Percentiles rank a stretch among this genome's conserved stretches.
Evolutionary conservation across 2,888 invertebrate species (phyloP).

Genomic region (Apantesis nais): DNA sequence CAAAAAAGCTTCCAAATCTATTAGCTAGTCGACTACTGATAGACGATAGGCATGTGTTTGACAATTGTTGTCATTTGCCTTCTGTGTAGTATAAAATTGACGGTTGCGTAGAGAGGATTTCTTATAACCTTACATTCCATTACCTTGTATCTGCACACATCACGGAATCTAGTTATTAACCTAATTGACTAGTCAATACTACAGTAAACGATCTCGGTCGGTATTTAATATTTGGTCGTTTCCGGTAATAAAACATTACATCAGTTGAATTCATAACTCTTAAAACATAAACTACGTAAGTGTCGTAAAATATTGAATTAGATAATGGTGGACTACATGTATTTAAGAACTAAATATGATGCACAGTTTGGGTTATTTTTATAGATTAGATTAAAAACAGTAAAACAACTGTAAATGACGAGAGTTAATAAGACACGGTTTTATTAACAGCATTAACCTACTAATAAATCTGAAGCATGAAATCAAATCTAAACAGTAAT

Average conservation of each 20-base stretch:
- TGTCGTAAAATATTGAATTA: conserved; percentile 24
- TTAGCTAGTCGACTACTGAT: too few relatives aligned
- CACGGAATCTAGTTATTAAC: conserved; percentile 39
- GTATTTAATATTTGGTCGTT: conserved; percentile 36
- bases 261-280: conserved; percentile 32
- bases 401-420: not conserved
- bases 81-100: not conserved
- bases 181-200: conserved; percentile 31
- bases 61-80: not conserved
- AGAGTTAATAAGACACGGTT: not conserved
- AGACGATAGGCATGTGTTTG: not conserved
- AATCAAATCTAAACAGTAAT: not conserved
- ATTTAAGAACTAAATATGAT: not conserved
- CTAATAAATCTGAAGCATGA: not conserved
- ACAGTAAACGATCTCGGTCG: conserved; percentile 11
- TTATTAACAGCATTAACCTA: not conserved
- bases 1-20: not conserved
- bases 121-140: conserved; percentile 9
- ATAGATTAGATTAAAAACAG: not conserved
- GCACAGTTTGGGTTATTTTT: not conserved
- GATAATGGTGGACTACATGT: conserved; percentile 15
- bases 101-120: not conserved
- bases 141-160: not conserved
- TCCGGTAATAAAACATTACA: conserved; percentile 47
- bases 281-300: conserved; percentile 22